These are phyloP conservation scores for Megalonaias nervosa DNA, from an alignment of 1,140 invertebrate genomes.

Conservation along the genomic window DNA sequence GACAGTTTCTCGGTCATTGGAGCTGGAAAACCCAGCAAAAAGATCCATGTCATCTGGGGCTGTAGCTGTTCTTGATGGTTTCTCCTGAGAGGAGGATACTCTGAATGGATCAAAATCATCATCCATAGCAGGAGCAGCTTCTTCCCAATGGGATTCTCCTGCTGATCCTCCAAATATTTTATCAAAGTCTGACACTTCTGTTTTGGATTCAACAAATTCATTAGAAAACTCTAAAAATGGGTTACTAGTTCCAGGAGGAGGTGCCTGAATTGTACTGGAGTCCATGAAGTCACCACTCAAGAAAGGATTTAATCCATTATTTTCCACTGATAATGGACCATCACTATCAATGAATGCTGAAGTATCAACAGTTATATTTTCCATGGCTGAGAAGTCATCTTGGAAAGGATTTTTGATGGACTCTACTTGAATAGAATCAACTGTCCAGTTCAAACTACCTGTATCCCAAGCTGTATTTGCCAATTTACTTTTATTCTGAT, in stretches of 20 bases:
- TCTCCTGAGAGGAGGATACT: slow-evolving; percentile 2
- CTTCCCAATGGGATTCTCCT: no score
- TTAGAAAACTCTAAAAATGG: slow-evolving; percentile 25
- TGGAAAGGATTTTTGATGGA: slow-evolving; percentile 56
- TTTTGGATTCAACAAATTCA: background rate
- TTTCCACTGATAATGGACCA: background rate
- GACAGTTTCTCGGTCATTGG: slow-evolving; percentile 33
- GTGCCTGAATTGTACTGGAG: no score
- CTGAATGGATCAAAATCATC: slow-evolving; percentile 36
- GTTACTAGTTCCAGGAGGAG: slow-evolving; percentile 7
- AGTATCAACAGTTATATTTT: background rate
- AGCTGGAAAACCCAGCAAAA: slow-evolving; percentile 20
- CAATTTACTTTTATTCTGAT: no score
- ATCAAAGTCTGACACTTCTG: slow-evolving; percentile 20
- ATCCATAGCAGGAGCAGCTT: slow-evolving; percentile 13
- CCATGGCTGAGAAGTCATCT: slow-evolving; percentile 57
- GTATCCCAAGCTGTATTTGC: background rate
- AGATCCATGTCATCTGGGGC: slow-evolving; percentile 12
- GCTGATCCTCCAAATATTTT: background rate
- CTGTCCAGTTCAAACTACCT: background rate
- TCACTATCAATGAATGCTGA: background rate
- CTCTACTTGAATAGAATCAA: background rate
- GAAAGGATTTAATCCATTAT: slow-evolving; percentile 45
- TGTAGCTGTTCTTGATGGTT: slow-evolving; percentile 8
- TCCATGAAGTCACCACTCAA: slow-evolving; percentile 23